Base-by-base conservation (phyloP, 2,888 invertebrate species). In the Sycophila texana region DNA sequence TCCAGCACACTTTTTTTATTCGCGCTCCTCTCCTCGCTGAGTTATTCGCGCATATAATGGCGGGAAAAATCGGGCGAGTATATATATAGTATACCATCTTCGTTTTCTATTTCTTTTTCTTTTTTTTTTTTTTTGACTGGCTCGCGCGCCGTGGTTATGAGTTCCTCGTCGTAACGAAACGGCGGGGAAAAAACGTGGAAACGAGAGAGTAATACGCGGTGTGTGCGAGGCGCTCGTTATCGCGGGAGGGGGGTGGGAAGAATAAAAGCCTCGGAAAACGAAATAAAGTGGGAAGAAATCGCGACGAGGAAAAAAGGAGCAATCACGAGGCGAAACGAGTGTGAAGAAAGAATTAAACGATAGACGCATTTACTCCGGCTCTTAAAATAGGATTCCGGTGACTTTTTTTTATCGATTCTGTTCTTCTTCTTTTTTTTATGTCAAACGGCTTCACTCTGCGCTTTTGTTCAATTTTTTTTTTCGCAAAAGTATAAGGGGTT, bases 271-370 rank as follows among this genome's bases (percentile, higher is more conserved):
- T 13, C 49, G 26, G 7, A 63, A 63, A 51, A 63, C 63, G 55
- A 76, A 75, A 70, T 67, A 68, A 63, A 70, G 51, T 55, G 55
- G 22, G 70, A 76, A 57, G 68, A 61, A 74, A 74, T 55, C 39
- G 67, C 63, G 20, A 47, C 47, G 47, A 20, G 47, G 30, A 58
- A 65, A 66, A 58, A 72, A 58, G 61, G 61, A 53, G 51, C 4
- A 61, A 61, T 30, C 30, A 51, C 39, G 65, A 65, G 71, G 7
- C 18, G 47, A 57, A 76, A 76, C 58, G 55, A 60, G 58, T 5
- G 18, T 5, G 18, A 66, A 65, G 72, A 67, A 79, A 68, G 65
- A 60, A 74, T 74, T 68, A 74, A 70, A 74, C 51, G 79, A 20
- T 53, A 65, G 65, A 57, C 71, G 65, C 58, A 22, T 63, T 55